These are phyloP conservation scores for Upupa epops DNA, from an alignment of 2,113 vertebrate genomes.

Conservation along the genomic window DNA sequence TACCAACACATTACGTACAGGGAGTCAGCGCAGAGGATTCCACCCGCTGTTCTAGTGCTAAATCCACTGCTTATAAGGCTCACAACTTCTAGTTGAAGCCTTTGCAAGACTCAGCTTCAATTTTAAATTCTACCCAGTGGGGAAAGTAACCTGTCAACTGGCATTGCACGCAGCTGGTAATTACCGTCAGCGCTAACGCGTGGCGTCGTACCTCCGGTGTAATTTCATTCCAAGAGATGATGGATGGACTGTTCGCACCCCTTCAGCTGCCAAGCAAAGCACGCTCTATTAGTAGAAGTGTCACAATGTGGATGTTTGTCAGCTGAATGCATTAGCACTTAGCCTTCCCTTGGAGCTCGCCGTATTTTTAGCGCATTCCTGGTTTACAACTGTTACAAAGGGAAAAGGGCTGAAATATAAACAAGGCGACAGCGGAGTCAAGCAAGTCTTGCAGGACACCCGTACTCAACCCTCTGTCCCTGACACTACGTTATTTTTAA, in stretches of 20 bases:
- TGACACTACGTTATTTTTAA: neutral
- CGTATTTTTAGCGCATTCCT: neutral
- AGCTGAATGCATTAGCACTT: conserved; percentile 21
- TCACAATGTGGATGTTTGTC: conserved; percentile 16
- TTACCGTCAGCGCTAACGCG: neutral
- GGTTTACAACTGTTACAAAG: neutral
- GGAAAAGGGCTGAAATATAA: neutral
- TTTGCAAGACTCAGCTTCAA: neutral
- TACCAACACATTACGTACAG: neutral
- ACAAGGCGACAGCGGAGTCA: neutral
- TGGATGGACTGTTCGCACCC: neutral
- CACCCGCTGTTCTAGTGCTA: neutral
- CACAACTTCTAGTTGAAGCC: neutral
- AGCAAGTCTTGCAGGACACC: neutral
- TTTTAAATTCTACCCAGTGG: neutral
- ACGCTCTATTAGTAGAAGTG: neutral
- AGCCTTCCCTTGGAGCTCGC: neutral
- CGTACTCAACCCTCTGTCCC: neutral
- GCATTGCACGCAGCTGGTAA: neutral
- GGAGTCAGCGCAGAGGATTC: neutral
- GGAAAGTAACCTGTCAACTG: neutral
- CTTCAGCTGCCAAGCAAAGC: conserved; percentile 9
- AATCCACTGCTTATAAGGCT: neutral
- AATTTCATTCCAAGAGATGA: conserved; percentile 9
- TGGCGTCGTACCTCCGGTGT: neutral